Percentiles rank a stretch among this genome's conserved stretches.
These are phyloP conservation scores for Drosophila neonasuta DNA, from an alignment of 2,888 invertebrate genomes.

Conservation along the genomic window DNA sequence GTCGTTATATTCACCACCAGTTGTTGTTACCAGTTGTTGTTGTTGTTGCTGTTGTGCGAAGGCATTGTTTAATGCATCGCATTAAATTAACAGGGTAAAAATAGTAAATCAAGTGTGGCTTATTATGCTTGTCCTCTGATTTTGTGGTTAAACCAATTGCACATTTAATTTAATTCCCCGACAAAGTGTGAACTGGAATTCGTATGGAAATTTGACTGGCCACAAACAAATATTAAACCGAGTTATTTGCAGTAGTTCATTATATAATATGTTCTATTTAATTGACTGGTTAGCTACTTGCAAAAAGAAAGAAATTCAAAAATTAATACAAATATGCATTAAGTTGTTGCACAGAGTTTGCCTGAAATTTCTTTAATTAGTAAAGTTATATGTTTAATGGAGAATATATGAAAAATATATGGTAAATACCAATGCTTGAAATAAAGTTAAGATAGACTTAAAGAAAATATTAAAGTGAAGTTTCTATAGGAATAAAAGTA, in stretches of 20 bases:
- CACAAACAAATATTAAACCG: background rate
- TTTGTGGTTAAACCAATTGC: slow-evolving; percentile 20
- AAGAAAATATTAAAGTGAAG: too few relatives aligned
- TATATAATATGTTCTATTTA: background rate
- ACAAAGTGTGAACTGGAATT: background rate
- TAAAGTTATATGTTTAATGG: too few relatives aligned
- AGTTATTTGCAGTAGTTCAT: background rate
- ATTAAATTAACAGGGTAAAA: slow-evolving; percentile 8
- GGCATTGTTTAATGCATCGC: slow-evolving; percentile 10
- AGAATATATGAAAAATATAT: too few relatives aligned
- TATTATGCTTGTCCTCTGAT: slow-evolving; percentile 4
- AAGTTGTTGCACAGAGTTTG: too few relatives aligned
- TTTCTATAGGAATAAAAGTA: too few relatives aligned
- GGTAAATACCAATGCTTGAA: too few relatives aligned
- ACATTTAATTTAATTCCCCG: slow-evolving; percentile 1
- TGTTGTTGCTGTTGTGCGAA: slow-evolving; percentile 1
- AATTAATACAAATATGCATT: too few relatives aligned
- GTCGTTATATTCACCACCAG: background rate
- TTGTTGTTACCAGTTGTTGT: background rate
- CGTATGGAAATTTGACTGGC: background rate
- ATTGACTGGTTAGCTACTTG: background rate
- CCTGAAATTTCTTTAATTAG: too few relatives aligned
- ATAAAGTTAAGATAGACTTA: too few relatives aligned
- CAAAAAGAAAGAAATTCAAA: too few relatives aligned
- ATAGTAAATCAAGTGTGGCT: background rate